A percentile compares a stretch with the other conserved stretches of the same genome.
Evolutionary conservation across 2,888 invertebrate genomes (phyloP).

Genomic region (Gymnoscelis rufifasciata): DNA sequence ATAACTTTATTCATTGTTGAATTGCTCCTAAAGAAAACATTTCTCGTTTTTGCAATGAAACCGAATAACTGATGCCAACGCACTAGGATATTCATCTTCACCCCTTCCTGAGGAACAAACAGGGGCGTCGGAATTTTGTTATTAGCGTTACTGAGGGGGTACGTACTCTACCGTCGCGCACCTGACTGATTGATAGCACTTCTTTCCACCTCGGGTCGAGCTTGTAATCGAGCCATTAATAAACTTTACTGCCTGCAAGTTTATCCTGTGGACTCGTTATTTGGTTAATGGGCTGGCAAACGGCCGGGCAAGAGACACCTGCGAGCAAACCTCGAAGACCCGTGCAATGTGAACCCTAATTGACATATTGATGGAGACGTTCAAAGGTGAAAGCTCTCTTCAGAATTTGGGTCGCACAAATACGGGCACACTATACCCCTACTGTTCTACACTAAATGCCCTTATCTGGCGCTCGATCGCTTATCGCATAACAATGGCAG

Average conservation of each 20-base stretch:
- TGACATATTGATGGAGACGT: conserved; percentile 61
- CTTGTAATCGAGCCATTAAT: conserved; percentile 80
- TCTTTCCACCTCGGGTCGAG: conserved; percentile 79
- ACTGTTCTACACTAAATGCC: conserved; percentile 14
- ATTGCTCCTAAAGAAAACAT: conserved; percentile 27
- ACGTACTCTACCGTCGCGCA: conserved; percentile 68
- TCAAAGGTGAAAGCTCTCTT: conserved; percentile 37
- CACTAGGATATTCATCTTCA: conserved; percentile 72
- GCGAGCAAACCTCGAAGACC: conserved; percentile 45
- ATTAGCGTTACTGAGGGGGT: conserved; percentile 74
- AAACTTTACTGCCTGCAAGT: conserved; percentile 77
- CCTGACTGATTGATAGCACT: conserved; percentile 79
- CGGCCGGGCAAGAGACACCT: conserved; percentile 62
- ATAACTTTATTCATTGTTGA: conserved; percentile 19
- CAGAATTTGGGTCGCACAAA: conserved; percentile 28
- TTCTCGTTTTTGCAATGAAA: conserved; percentile 38
- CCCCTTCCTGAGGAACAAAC: conserved; percentile 74
- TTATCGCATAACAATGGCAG: conserved; percentile 17
- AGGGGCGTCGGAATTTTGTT: conserved; percentile 76
- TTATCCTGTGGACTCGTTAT: conserved; percentile 76
- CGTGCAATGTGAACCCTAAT: conserved; percentile 57
- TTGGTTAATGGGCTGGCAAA: conserved; percentile 76
- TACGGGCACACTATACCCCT: conserved; percentile 17
- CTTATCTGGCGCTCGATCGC: conserved; percentile 21
- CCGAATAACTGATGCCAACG: conserved; percentile 49